Base-by-base conservation (phyloP, 2,888 invertebrate species). In the Lycophotia porphyrea region DNA sequence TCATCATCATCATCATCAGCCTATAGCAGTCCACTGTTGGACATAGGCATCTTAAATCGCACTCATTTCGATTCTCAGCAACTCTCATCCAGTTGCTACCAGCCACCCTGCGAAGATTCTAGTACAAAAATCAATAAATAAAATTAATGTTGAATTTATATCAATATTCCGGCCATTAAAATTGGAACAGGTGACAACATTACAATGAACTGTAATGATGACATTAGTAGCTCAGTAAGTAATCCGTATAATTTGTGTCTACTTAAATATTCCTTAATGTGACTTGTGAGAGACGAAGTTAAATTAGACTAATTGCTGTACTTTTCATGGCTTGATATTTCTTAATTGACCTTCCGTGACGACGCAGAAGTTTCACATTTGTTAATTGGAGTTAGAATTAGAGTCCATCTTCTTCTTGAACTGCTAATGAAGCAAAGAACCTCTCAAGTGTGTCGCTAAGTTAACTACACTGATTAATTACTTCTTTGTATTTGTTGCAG, bases 301-400 rank as follows among this genome's bases (percentile, higher is more conserved):
- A 88, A 92, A 90, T 91, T 89, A 90, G 88, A 88, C 90, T 91
- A 91, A 92, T 93, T 91, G 87, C 83, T 82, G 86, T 90, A 90
- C 89, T 90, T 88, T 89, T 88, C 90, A 82, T 84, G 83, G 87
- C 82, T 84, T 87, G 90, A 91, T 90, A 91, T 90, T 90, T 90
- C 90, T 88, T 93, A 93, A 93, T 93, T 91, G 92, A 92, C 91
- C 91, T 90, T 89, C 88, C 86, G 88, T 88, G 89, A 91, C 90
- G 89, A 86, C 86, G 90, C 89, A 83, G 88, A 92, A 93, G 90
- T 93, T 91, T 86, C 90, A 92, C 92, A 91, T 92, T 92, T 91
- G 92, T 91, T 92, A 92, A 92, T 93, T 93, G 91, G 90, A 92
- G 90, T 91, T 87, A 90, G 89, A 91, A 91, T 92, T 90, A 90